These are phyloP conservation scores for Oncorhynchus tshawytscha DNA, from an alignment of 2,113 vertebrate genomes.

Conservation along the genomic window DNA sequence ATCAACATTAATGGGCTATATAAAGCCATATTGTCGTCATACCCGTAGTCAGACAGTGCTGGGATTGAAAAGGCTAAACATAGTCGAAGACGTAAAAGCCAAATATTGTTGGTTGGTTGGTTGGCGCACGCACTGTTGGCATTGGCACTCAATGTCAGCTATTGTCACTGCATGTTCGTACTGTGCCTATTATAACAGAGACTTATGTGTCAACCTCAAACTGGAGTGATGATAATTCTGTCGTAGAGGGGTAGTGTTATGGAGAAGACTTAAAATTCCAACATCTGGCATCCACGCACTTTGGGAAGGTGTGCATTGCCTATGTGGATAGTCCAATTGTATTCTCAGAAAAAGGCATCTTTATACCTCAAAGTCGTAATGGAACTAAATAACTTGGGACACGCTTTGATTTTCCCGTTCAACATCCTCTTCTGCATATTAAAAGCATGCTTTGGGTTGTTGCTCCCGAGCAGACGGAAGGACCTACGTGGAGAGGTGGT, in stretches of 20 bases:
- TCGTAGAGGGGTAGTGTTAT: not conserved
- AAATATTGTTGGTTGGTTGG: too few relatives aligned
- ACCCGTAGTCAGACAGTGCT: not conserved
- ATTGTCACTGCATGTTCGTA: too few relatives aligned
- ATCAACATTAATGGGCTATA: slow-evolving; percentile 83
- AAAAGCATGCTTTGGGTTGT: slow-evolving; percentile 71
- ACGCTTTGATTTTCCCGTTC: slow-evolving; percentile 81
- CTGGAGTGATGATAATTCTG: not conserved
- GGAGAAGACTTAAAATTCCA: not conserved
- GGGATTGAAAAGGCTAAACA: too few relatives aligned
- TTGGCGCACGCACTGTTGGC: too few relatives aligned
- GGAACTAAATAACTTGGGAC: slow-evolving; percentile 82
- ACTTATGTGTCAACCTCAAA: not conserved
- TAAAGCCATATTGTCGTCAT: slow-evolving; percentile 50
- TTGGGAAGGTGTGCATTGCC: not conserved
- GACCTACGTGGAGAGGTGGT: slow-evolving; percentile 86
- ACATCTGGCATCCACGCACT: not conserved
- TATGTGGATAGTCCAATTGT: not conserved
- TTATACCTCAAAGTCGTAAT: slow-evolving; percentile 55
- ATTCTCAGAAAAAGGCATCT: not conserved
- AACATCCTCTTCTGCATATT: slow-evolving; percentile 79
- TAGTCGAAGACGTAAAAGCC: too few relatives aligned
- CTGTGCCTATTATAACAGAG: too few relatives aligned
- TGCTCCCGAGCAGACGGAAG: slow-evolving; percentile 80
- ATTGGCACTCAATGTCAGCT: too few relatives aligned